phyloP scores from a whole-genome alignment of 2,888 invertebrate species.

The Esperia sulphurella region DNA sequence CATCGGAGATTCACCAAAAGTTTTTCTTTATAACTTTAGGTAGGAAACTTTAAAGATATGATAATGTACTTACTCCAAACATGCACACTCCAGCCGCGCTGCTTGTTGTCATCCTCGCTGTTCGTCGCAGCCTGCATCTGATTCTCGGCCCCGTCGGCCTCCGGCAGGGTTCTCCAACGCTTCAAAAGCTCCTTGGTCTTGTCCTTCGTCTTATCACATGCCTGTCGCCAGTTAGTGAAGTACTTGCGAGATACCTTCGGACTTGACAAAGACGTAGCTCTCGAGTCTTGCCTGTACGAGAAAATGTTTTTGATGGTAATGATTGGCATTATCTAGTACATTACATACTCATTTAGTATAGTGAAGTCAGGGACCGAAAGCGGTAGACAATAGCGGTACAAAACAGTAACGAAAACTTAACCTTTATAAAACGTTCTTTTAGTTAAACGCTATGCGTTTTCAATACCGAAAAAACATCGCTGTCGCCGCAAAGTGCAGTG shows the following conservation, averaged over 20 bases:
- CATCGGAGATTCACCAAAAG: too few species aligned
- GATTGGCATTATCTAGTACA: too few species aligned
- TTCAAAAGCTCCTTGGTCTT: conserved; percentile 86
- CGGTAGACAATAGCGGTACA: too few species aligned
- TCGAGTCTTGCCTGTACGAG: conserved; percentile 64
- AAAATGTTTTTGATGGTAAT: background rate
- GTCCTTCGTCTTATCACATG: conserved; percentile 87
- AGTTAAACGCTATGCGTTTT: too few species aligned
- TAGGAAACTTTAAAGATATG: too few species aligned
- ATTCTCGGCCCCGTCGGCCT: conserved; percentile 61
- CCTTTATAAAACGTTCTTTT: too few species aligned
- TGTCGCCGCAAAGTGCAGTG: too few species aligned
- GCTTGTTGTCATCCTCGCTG: conserved; percentile 66
- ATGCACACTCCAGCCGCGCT: conserved; percentile 85
- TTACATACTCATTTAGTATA: too few species aligned
- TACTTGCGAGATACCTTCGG: conserved; percentile 84
- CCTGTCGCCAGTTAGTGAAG: conserved; percentile 86
- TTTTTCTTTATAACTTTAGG: too few species aligned
- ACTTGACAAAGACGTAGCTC: conserved; percentile 50
- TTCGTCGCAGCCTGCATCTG: conserved; percentile 57
- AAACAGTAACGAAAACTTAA: too few species aligned
- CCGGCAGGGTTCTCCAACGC: conserved; percentile 84
- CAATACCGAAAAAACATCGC: too few species aligned
- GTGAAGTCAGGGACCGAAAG: too few species aligned
- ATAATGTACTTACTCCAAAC: conserved; percentile 82